Conservation (phyloP, 2,797 vertebrate genomes). For the Gephyroberyx darwinii region DNA sequence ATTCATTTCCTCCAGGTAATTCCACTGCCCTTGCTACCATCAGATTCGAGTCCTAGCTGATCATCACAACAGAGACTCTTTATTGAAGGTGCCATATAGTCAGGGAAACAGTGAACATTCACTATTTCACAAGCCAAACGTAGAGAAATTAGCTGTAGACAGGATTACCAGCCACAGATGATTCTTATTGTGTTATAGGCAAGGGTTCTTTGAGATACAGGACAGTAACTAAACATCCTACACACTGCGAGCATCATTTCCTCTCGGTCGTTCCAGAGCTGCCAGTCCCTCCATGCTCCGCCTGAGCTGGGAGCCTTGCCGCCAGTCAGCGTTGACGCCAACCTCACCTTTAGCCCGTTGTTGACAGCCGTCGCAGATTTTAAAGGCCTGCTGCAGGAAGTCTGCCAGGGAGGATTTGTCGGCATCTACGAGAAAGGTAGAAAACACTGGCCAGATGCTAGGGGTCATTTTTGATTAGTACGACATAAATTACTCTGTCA, state of each 20-base stretch:
- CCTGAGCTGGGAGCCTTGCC: constrained; percentile 65
- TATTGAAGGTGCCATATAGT: not conserved
- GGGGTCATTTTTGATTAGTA: not conserved
- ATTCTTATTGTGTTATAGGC: not conserved
- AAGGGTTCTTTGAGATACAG: not conserved
- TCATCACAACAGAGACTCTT: not conserved
- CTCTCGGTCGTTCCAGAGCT: constrained; percentile 63
- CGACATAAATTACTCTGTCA: not conserved
- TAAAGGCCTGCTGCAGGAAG: constrained; percentile 79
- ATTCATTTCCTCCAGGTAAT: constrained; percentile 80
- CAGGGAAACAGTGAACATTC: not conserved
- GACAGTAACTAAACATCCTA: not conserved
- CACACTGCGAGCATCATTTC: not conserved
- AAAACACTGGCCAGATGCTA: not conserved
- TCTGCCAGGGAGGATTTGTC: constrained; percentile 79
- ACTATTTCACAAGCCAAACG: not conserved
- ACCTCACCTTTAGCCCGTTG: constrained; percentile 66
- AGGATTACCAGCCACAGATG: not conserved
- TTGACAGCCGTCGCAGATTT: constrained; percentile 78
- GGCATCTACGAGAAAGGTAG: constrained; percentile 82
- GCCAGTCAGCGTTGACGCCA: constrained; percentile 57
- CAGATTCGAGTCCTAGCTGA: not conserved
- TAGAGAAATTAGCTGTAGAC: not conserved
- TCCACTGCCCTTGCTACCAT: not conserved
- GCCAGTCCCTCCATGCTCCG: constrained; percentile 67